phyloP scores from a whole-genome alignment of 2,888 invertebrate species.

The Athalia rosae region DNA sequence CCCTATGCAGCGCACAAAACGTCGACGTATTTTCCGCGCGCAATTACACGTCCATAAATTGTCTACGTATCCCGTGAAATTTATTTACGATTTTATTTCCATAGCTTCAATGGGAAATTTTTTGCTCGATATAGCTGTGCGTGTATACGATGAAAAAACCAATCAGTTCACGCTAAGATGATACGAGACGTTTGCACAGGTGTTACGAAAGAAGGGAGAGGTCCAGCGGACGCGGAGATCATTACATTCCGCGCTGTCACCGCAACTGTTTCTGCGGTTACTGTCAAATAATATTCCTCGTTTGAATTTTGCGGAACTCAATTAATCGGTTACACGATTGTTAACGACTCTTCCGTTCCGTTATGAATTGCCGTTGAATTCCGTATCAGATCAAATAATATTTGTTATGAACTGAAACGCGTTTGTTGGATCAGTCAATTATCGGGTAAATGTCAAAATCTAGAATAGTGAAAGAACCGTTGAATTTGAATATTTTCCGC shows the following conservation, averaged over 20 bases:
- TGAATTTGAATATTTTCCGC: slow-evolving; percentile 20
- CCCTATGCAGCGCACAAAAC: background rate
- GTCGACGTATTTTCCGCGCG: no score
- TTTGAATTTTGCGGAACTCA: no score
- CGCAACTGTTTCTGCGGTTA: background rate
- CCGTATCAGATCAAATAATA: slow-evolving; percentile 19
- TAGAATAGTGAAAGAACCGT: slow-evolving; percentile 32
- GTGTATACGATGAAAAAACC: background rate
- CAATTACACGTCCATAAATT: background rate
- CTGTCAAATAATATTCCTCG: no score
- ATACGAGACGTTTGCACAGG: background rate
- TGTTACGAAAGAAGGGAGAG: background rate
- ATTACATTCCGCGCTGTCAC: slow-evolving; percentile 1
- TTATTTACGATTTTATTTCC: no score
- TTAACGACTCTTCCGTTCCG: background rate
- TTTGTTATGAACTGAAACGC: background rate
- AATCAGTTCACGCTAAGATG: background rate
- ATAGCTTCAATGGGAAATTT: no score
- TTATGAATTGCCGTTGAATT: slow-evolving; percentile 24
- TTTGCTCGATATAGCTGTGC: no score
- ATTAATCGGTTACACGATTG: no score
- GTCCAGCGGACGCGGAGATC: background rate
- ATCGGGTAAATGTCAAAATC: slow-evolving; percentile 37
- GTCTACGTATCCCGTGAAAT: background rate
- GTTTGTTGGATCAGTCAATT: slow-evolving; percentile 38